These are phyloP conservation scores for Coleophora deauratella DNA, from an alignment of 2,888 invertebrate genomes.

Conservation along the genomic window DNA sequence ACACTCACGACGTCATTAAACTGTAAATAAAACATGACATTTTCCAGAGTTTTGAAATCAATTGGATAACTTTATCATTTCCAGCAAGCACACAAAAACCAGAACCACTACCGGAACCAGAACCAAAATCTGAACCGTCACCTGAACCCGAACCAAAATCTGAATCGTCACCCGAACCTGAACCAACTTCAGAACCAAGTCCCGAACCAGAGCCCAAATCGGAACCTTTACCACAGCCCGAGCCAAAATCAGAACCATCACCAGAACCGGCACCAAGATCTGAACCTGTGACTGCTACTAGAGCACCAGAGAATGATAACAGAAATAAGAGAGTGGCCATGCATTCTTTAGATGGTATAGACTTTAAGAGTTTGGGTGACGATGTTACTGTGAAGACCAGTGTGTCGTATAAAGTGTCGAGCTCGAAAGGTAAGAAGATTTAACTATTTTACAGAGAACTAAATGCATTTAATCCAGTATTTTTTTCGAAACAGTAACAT, in stretches of 20 bases:
- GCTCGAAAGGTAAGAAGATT: conserved; percentile 51
- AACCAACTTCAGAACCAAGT: conserved; percentile 37
- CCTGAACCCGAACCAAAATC: conserved; percentile 29
- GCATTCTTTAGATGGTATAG: conserved; percentile 57
- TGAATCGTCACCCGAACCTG: conserved; percentile 22
- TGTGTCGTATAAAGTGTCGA: conserved; percentile 85
- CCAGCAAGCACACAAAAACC: conserved; percentile 38
- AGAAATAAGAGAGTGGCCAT: conserved; percentile 74
- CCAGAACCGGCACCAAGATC: conserved; percentile 49
- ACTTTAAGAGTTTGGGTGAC: conserved; percentile 63
- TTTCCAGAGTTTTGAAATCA: neutral
- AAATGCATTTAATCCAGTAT: too few relatives aligned
- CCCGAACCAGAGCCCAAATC: conserved; percentile 27
- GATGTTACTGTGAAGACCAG: conserved; percentile 86
- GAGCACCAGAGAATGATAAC: conserved; percentile 37
- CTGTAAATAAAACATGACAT: too few relatives aligned
- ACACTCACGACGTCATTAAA: too few relatives aligned
- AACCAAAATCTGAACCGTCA: conserved; percentile 28
- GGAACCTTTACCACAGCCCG: conserved; percentile 41
- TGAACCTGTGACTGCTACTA: conserved; percentile 48
- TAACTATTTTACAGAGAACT: neutral
- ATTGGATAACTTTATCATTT: conserved; percentile 8
- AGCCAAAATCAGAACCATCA: conserved; percentile 49
- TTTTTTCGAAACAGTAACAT: too few relatives aligned
- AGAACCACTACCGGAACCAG: conserved; percentile 28